Conservation (phyloP, 1,140 invertebrate genomes). For the Drosophila pallidifrons region DNA sequence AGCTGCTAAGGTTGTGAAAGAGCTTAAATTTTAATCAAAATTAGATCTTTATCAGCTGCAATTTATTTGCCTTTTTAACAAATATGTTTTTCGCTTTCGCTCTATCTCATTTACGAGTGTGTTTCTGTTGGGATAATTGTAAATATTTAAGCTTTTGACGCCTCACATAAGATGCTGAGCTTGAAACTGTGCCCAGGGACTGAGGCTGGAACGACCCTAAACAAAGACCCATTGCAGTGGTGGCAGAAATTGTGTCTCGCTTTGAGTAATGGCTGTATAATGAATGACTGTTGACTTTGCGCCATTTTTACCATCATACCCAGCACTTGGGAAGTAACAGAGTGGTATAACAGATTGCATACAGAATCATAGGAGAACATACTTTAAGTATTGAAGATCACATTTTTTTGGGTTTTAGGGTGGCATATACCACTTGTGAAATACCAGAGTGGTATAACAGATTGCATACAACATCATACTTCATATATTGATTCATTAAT, state of each 20-base stretch:
- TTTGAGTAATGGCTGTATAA: conserved; percentile 67
- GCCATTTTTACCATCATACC: conserved; percentile 74
- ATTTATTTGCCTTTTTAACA: conserved; percentile 79
- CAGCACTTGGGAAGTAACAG: neutral
- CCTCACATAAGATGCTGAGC: conserved; percentile 58
- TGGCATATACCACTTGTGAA: neutral
- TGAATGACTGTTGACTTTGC: conserved; percentile 63
- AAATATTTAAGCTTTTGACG: conserved; percentile 84
- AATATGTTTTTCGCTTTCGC: conserved; percentile 67
- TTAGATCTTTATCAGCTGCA: conserved; percentile 79
- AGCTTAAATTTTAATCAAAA: conserved; percentile 84
- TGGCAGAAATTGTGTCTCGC: conserved; percentile 74
- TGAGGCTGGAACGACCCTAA: conserved; percentile 6
- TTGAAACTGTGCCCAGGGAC: neutral
- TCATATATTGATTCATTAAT: too few relatives aligned
- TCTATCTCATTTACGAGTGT: conserved; percentile 46
- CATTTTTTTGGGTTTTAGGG: too few relatives aligned
- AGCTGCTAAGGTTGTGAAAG: conserved; percentile 79
- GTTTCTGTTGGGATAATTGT: conserved; percentile 50
- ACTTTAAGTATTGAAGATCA: too few relatives aligned
- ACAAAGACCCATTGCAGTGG: conserved; percentile 59
- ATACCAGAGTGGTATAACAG: too few relatives aligned
- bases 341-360: neutral
- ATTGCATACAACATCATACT: too few relatives aligned
- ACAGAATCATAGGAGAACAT: neutral